phyloP scores from a whole-genome alignment of 2,888 invertebrate genomes.

The Dendrolimus pini region DNA sequence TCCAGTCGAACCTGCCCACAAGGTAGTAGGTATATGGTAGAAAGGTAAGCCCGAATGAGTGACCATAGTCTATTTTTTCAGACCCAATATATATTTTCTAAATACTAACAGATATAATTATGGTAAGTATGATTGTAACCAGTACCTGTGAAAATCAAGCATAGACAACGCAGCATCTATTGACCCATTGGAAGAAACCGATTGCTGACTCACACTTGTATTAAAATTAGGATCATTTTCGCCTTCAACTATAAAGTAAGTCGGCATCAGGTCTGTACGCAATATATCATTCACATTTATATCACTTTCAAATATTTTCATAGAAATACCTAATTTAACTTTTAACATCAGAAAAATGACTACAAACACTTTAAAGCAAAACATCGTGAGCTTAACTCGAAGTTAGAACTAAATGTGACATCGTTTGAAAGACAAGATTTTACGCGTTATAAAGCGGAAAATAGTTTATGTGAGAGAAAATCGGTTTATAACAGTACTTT shows the following conservation, averaged over 20 bases:
- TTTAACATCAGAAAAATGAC: conserved; percentile 7
- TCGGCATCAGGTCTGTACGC: conserved; percentile 82
- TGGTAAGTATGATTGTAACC: too few species aligned
- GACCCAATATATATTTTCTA: too few species aligned
- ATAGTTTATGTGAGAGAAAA: conserved; percentile 18
- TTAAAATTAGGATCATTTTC: conserved; percentile 26
- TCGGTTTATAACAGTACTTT: not conserved
- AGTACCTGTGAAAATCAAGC: conserved; percentile 82
- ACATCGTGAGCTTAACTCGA: conserved; percentile 3
- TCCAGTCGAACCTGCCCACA: too few species aligned
- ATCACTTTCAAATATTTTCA: conserved; percentile 44
- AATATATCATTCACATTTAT: conserved; percentile 81
- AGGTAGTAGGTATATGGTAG: too few species aligned
- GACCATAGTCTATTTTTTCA: too few species aligned
- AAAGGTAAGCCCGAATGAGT: too few species aligned
- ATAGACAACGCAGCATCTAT: conserved; percentile 79
- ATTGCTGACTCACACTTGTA: conserved; percentile 14
- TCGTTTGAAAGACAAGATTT: conserved; percentile 36
- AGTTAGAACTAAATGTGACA: conserved; percentile 24
- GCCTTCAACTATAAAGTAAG: conserved; percentile 74
- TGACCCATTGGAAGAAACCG: conserved; percentile 69
- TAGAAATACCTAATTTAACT: conserved; percentile 9
- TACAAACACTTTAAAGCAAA: conserved; percentile 12
- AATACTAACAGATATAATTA: too few species aligned
- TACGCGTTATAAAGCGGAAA: conserved; percentile 64